Evolutionary conservation across 2,113 vertebrate species (phyloP), one percentile per base, ranked within the genome.

Genomic region (Corythaeola cristata): DNA sequence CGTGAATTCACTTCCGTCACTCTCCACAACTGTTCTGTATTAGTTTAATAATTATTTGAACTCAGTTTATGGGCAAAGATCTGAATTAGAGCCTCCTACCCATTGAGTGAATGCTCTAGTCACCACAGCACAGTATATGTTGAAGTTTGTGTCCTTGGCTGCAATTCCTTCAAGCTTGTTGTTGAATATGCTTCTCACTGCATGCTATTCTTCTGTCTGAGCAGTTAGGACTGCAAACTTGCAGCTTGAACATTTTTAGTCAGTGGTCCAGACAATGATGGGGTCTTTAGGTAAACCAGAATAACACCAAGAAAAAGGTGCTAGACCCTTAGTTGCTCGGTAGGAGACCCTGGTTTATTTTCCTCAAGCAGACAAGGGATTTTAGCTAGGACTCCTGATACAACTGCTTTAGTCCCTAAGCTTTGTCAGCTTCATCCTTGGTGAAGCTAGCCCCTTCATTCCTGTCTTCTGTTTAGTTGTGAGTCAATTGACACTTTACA

Each of bases 241-340:
- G 33, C 26, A 85, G 10, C 4, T 77, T 30, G 58, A 71, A 19
- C 11, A 37, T 11, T 68, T 95, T 80, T 18, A 76, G 4, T 45
- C 22, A 10, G 52, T 63, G 18, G 3, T 76, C 24, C 20, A 58
- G 20, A 44, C 7, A 80, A 72, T 21, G 15, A 59, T 44, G 8
- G 3, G 7, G 14, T 49, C 63, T 72, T 80, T 45, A 63, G 14
- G 41, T 39, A 72, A 87, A 76, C 8, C 24, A 84, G 49, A 89
- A 66, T 24, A 32, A 53, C 66, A 69, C 21, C 15, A 56, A 56
- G 6, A 23, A 78, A 64, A 60, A 78, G 1, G 6, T 64, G 9
- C 3, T 63, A 52, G 35, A n/a, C 19, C 13, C 16, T 26, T 28
- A 45, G 4, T 11, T 56, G 9, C 1, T 0, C 1, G 0, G 27